Percentiles rank a stretch among this genome's conserved stretches.
Evolutionary conservation across 2,113 vertebrate species (phyloP).

Genomic region (Lepus timidus): DNA sequence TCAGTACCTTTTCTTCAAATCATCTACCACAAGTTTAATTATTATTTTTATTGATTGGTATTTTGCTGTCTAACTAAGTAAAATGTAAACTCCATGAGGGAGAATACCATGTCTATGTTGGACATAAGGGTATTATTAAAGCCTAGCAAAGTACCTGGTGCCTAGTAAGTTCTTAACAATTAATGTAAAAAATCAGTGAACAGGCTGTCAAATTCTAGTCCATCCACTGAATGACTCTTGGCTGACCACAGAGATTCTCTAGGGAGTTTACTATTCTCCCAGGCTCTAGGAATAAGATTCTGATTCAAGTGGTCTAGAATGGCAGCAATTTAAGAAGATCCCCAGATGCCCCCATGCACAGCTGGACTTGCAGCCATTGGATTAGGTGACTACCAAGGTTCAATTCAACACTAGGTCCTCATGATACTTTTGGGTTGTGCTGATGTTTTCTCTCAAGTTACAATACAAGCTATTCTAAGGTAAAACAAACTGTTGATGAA

Average conservation of each 20-base stretch:
- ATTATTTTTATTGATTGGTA: neutral
- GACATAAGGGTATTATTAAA: neutral
- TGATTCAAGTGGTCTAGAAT: neutral
- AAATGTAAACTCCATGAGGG: neutral
- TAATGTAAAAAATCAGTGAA: neutral
- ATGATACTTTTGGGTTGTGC: neutral
- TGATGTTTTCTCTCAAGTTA: neutral
- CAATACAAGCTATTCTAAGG: neutral
- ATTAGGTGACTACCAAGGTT: neutral
- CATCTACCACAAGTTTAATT: neutral
- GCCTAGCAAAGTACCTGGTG: neutral
- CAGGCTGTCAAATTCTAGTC: neutral
- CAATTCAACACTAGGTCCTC: neutral
- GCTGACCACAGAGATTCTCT: neutral
- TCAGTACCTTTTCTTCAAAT: neutral
- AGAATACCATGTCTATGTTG: neutral
- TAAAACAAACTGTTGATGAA: neutral
- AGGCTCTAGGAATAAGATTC: neutral
- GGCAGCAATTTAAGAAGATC: neutral
- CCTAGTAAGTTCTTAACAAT: neutral
- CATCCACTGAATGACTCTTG: no score
- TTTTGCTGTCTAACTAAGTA: neutral
- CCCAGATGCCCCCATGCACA: neutral
- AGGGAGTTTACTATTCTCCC: neutral
- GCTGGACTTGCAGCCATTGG: neutral